These are phyloP conservation scores for Bradypodion ventrale DNA, from an alignment of 2,797 vertebrate genomes.

Conservation along the genomic window DNA sequence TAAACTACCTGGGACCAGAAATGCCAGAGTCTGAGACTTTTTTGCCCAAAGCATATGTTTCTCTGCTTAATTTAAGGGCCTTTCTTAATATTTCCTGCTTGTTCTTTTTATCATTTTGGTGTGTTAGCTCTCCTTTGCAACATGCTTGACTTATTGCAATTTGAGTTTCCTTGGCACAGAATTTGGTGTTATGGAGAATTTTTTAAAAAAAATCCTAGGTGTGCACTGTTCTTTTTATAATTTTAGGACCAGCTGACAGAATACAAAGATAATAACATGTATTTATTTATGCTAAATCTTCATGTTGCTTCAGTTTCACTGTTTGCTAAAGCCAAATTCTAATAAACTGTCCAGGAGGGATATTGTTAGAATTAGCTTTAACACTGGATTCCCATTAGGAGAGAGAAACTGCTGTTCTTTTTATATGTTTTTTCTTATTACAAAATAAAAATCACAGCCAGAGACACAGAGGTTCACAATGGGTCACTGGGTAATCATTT, in stretches of 20 bases:
- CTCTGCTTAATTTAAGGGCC: not conserved
- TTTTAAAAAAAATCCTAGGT: not conserved
- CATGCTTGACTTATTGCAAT: not conserved
- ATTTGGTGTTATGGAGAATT: not conserved
- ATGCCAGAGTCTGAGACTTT: not conserved
- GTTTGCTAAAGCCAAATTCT: conserved; percentile 3
- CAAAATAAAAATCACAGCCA: conserved; percentile 10
- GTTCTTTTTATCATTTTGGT: not conserved
- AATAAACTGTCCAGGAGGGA: conserved; percentile 7
- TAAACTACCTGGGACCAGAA: not conserved
- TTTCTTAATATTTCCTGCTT: not conserved
- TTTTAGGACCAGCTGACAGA: not conserved
- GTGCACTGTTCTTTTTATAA: not conserved
- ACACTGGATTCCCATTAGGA: not conserved
- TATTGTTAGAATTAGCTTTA: conserved; percentile 10
- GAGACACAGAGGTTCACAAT: conserved; percentile 1
- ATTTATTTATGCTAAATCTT: not conserved
- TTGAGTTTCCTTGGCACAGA: not conserved
- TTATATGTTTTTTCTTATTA: conserved; percentile 12
- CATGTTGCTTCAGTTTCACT: not conserved
- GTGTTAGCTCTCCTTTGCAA: not conserved
- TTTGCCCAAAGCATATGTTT: not conserved
- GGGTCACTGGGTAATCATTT: not conserved
- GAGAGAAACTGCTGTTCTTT: conserved; percentile 4
- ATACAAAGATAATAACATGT: not conserved